A percentile compares a stretch with the other conserved stretches of the same genome.
phyloP scores from a whole-genome alignment of 2,888 invertebrate species.

The Drosophila bunnanda region DNA sequence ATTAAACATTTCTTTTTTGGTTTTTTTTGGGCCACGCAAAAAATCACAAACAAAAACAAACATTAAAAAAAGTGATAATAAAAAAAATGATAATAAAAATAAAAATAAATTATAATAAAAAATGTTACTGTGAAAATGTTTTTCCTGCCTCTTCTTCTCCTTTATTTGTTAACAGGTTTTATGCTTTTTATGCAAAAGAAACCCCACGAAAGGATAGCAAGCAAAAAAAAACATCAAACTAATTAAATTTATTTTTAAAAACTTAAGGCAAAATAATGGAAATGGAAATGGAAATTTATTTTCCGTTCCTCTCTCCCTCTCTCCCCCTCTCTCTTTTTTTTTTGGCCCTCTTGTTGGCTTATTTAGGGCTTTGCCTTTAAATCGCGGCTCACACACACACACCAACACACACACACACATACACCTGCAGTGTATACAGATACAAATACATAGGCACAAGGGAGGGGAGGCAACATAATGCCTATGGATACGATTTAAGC shows the following conservation, averaged over 20 bases:
- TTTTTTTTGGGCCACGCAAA: constrained; percentile 60
- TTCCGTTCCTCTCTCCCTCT: constrained; percentile 20
- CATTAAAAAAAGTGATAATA: constrained; percentile 15
- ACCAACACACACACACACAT: neutral
- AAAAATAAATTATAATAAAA: constrained; percentile 1
- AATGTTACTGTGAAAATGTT: too few relatives aligned
- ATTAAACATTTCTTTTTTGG: constrained; percentile 71
- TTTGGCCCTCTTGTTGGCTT: constrained; percentile 71
- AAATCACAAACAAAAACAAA: constrained; percentile 40
- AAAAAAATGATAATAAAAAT: constrained; percentile 14
- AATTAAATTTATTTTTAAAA: constrained; percentile 69
- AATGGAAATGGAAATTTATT: constrained; percentile 52
- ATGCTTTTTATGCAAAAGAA: constrained; percentile 6
- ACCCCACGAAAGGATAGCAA: too few relatives aligned
- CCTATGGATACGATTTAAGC: constrained; percentile 72
- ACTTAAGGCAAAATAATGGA: constrained; percentile 39
- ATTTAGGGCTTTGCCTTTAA: constrained; percentile 74
- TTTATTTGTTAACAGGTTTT: constrained; percentile 11
- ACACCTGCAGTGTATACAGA: constrained; percentile 7
- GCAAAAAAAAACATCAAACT: constrained; percentile 7
- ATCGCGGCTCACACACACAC: constrained; percentile 55
- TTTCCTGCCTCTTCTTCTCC: too few relatives aligned
- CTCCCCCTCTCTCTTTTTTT: constrained; percentile 6
- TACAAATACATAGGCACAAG: constrained; percentile 22
- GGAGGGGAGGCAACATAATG: constrained; percentile 28